A percentile compares a stretch with the other conserved stretches of the same genome.
phyloP scores from a whole-genome alignment of 2,797 vertebrate genomes.

The Ceryle rudis region DNA sequence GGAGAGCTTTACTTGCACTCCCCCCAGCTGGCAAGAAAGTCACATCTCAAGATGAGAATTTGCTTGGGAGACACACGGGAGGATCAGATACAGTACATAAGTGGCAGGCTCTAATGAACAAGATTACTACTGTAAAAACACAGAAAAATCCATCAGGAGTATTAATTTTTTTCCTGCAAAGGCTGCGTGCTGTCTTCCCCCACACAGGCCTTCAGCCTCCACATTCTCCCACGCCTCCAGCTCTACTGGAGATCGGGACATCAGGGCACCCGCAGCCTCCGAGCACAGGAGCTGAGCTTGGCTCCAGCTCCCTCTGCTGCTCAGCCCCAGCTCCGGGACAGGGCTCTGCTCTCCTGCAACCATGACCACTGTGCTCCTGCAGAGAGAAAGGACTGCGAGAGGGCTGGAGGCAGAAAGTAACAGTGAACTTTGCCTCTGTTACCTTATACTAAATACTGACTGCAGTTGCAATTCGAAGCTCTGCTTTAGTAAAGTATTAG shows the following conservation, averaged over 20 bases:
- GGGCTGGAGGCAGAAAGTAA: neutral
- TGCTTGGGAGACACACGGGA: neutral
- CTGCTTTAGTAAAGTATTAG: neutral
- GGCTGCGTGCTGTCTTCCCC: neutral
- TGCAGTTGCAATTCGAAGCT: neutral
- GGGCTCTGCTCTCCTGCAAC: neutral
- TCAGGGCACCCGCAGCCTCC: neutral
- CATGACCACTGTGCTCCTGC: fast-evolving
- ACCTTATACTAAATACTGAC: neutral
- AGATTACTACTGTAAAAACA: neutral
- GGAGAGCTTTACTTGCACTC: conserved; percentile 16
- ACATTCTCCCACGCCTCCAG: fast-evolving
- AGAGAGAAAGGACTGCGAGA: neutral
- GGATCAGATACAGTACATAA: neutral
- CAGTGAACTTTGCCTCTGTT: neutral
- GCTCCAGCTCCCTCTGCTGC: conserved; percentile 73
- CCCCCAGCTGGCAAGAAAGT: conserved; percentile 42
- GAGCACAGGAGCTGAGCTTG: neutral
- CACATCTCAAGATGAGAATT: conserved; percentile 7
- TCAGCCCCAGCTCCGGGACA: neutral
- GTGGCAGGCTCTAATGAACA: neutral
- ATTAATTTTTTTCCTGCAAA: neutral
- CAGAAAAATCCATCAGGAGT: neutral
- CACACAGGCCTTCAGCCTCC: neutral
- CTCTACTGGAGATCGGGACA: neutral